Base-by-base conservation (phyloP, 2,888 invertebrate species). In the Spilarctia lutea region DNA sequence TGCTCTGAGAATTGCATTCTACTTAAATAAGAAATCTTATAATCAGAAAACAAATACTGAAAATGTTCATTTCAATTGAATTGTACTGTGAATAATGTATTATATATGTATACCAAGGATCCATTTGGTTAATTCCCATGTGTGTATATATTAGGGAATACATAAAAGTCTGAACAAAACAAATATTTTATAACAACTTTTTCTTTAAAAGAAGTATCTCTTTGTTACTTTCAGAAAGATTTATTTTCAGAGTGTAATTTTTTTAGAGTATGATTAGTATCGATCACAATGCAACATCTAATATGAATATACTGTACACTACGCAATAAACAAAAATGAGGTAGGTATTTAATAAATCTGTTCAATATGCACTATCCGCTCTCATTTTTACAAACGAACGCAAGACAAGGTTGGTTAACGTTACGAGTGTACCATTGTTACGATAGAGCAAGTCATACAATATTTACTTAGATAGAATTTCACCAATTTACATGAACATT, bases 401-500 rank as follows among this genome's bases (percentile, higher is more conserved):
- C 35, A 30, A 67, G 73, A 78, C 78, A 83, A 81, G 83, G 78
- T 81, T 78, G 72, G 63, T 68, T 72, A 71, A 70, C 77, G 79
- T 77, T 67, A 74, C n/a, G n/a, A n/a, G n/a, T n/a, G n/a, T 65
- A 68, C 73, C 63, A 65, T 84, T 84, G 79, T 84, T 77, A 76
- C 69, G 74, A 80, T 74, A 75, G 79, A 75, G 79, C 79, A 78
- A 84, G 79, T 85, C 84, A 85, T 84, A 80, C 77, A 81, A 80
- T 82, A 79, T 83, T 83, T 84, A 68, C 75, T 78, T 77, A 75
- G 75, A 79, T 79, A 76, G 69, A 85, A 88, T 89, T 90, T 89
- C 88, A 88, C 88, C 87, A 83, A 90, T 87, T 86, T 87, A 85
- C 86, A 88, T 89, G 84, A 79, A 79, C 78, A 80, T 89, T 90